phyloP scores from a whole-genome alignment of 2,888 invertebrate species.

The Dascillus cervinus region DNA sequence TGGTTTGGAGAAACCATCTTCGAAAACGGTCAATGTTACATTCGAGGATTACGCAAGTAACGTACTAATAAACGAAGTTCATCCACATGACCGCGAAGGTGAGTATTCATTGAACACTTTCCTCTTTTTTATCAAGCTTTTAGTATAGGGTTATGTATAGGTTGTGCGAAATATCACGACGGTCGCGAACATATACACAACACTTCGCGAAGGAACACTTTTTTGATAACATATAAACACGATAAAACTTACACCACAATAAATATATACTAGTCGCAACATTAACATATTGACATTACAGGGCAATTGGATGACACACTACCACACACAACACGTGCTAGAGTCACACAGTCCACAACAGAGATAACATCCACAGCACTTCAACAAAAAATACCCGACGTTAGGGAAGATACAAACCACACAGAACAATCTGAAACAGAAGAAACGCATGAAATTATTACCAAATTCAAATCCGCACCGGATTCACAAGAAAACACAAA shows the following conservation, averaged over 20 bases:
- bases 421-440: slow-evolving; percentile 28
- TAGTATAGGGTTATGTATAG: no score
- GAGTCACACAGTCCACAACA: slow-evolving; percentile 20
- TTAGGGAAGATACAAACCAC: slow-evolving; percentile 31
- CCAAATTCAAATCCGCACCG: slow-evolving; percentile 49
- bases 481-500: slow-evolving; percentile 48
- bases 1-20: slow-evolving; percentile 38
- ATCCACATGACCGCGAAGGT: slow-evolving; percentile 44
- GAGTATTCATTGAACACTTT: no score
- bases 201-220: not conserved
- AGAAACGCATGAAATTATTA: slow-evolving; percentile 54
- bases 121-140: no score
- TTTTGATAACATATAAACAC: slow-evolving; percentile 24
- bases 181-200: no score
- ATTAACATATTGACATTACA: slow-evolving; percentile 28
- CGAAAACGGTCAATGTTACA: slow-evolving; percentile 40
- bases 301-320: slow-evolving; percentile 38
- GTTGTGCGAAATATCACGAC: not conserved
- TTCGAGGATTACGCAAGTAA: slow-evolving; percentile 38
- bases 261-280: slow-evolving; percentile 14
- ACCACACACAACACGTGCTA: slow-evolving; percentile 39
- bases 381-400: slow-evolving; percentile 35
- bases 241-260: slow-evolving; percentile 15
- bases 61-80: slow-evolving; percentile 43
- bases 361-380: slow-evolving; percentile 26